Evolutionary conservation across 1,140 invertebrate species (phyloP), one percentile per base, ranked within the genome.

Genomic region (Atopsyche davidsoni): DNA sequence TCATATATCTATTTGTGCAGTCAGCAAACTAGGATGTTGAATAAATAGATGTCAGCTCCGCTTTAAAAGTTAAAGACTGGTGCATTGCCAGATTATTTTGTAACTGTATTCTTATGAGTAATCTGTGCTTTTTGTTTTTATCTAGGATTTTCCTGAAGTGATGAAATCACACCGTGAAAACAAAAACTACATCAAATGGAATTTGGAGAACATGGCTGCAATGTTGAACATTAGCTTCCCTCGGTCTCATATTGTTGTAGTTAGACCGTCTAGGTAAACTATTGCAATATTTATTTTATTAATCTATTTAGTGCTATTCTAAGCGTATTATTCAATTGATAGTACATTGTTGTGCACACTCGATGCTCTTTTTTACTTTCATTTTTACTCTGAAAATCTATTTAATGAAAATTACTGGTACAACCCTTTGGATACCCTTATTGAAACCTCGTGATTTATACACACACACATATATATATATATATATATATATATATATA

Each of bases 241-340:
- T 6, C 64, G 75, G 21, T 78, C 78, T 55, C 79, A 86, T 58
- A 75, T 93, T 19, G 71, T 90, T 48, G 79, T 91, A 46, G 73
- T 94, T 9, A 79, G 61, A 83, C 86, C 65, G 87, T 96, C 74
- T 83, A 92, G 79, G 87, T 87, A 71, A 65, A 45, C 55, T 35
- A 45, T n/a, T n/a, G n/a, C n/a, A n/a, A n/a, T n/a, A n/a, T n/a
- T n/a, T n/a, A n/a, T 44, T 14, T 24, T 14, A 42, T 28, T 16
- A 19, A 14, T 35, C 3, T 40, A n/a, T n/a, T n/a, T n/a, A n/a
- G n/a, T n/a, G n/a, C n/a, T n/a, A n/a, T n/a, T n/a, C n/a, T n/a
- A n/a, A n/a, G n/a, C n/a, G n/a, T n/a, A n/a, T n/a, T n/a, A n/a
- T n/a, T n/a, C n/a, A n/a, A n/a, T n/a, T n/a, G n/a, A n/a, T n/a